Conservation (phyloP, 2,797 vertebrate species). For the Bovichtus variegatus region DNA sequence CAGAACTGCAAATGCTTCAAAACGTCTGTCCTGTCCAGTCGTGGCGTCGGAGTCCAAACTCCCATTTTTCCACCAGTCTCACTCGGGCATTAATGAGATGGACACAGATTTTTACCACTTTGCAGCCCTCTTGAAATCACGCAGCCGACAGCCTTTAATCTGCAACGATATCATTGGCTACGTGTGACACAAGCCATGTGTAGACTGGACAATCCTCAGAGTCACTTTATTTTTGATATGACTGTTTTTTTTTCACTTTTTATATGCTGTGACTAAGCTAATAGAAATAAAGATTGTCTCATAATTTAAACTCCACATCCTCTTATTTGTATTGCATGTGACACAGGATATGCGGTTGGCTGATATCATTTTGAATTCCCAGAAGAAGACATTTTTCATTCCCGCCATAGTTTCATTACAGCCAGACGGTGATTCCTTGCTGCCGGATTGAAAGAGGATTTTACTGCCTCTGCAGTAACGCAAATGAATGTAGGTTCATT, state of each 20-base stretch:
- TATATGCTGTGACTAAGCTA: conserved; percentile 51
- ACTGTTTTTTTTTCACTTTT: conserved; percentile 38
- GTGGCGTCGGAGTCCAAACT: conserved; percentile 76
- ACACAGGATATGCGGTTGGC: conserved; percentile 1
- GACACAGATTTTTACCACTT: conserved; percentile 90
- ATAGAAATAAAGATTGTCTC: conserved; percentile 67
- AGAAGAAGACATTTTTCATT: conserved; percentile 1
- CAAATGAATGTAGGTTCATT: conserved; percentile 29
- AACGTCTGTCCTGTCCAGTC: conserved; percentile 93
- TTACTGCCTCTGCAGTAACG: conserved; percentile 26
- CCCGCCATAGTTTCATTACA: conserved; percentile 23
- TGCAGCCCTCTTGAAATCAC: conserved; percentile 91
- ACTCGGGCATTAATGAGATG: conserved; percentile 88
- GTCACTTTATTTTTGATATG: conserved; percentile 73
- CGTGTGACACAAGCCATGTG: conserved; percentile 83
- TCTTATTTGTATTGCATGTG: conserved; percentile 25
- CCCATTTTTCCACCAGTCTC: conserved; percentile 92
- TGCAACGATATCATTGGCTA: conserved; percentile 94
- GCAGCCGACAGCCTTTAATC: conserved; percentile 95
- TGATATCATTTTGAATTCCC: conserved; percentile 10
- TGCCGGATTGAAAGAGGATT: conserved; percentile 22
- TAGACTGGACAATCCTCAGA: conserved; percentile 49
- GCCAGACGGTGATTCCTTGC: conserved; percentile 18
- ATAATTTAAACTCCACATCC: conserved; percentile 30
- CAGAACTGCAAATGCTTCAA: conserved; percentile 73